Evolutionary conservation across 2,797 vertebrate genomes (phyloP), one percentile per base, ranked within the genome.

Genomic region (Lindbergichthys nudifrons): DNA sequence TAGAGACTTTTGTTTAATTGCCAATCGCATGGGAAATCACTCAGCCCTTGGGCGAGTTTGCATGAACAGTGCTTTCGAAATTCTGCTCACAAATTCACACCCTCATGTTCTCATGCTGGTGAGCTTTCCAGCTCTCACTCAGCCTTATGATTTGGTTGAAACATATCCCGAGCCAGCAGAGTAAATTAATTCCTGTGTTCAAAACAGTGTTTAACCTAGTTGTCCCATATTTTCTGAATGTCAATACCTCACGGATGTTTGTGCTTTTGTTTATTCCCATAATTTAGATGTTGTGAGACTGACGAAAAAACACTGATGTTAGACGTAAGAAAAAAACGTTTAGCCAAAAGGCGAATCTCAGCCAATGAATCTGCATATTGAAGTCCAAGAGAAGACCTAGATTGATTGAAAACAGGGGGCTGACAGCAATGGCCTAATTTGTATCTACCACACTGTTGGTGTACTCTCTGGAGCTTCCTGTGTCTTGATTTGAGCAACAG

Each of bases 1-100:
- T 12, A 47, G 87, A 90, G 83, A 88, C 68, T 73, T 82, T 64
- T 74, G 70, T 89, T 88, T 92, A 92, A 94, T 93, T 92, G 90
- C 70, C 66, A 60, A 74, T 88, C 83, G 46, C 86, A 77, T 75
- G 87, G 84, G 85, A 91, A 84, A 87, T 87, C 75, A 65, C 71
- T 82, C 72, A 73, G 86, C 87, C 88, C 66, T 60, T 66, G 80
- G 84, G 86, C 66, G 19, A 77, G 85, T 66, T 23, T 77, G 62
- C 63, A 61, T 70, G 62, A 82, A 75, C 60, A 74, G 65, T 57
- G 26, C 58, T 77, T 70, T 76, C 59, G 56, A 53, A 82, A 70
- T 68, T 72, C 66, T 59, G 46, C 71, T 82, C 66, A 67, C 70
- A 70, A 23, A 73, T 62, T 63, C 50, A 73, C 68, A 76, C 51